Evolutionary conservation across 2,888 invertebrate genomes (phyloP).

Genomic region (Drosophila vallismaia): DNA sequence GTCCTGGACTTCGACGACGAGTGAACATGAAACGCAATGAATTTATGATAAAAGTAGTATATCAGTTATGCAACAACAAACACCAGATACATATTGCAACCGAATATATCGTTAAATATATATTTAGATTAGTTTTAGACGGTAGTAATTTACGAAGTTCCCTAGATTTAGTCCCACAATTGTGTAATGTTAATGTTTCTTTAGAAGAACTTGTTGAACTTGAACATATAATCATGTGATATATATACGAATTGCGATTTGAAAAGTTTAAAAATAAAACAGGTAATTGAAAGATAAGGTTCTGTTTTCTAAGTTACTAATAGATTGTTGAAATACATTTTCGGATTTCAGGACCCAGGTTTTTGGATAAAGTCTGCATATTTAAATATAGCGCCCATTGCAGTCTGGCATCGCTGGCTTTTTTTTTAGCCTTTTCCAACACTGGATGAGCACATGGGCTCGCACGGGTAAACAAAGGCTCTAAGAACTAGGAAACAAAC

Average conservation of each 20-base stretch:
- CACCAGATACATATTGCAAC: slow-evolving; percentile 65
- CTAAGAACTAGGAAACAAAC: not conserved
- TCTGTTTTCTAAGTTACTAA: not conserved
- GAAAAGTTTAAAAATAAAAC: slow-evolving; percentile 52
- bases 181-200: slow-evolving; percentile 75
- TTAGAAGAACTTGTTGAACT: slow-evolving; percentile 73
- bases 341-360: not conserved
- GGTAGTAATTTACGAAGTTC: slow-evolving; percentile 40
- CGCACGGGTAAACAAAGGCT: slow-evolving; percentile 11
- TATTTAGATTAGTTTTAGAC: slow-evolving; percentile 52
- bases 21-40: slow-evolving; percentile 57
- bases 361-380: too few relatives aligned
- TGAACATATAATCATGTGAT: slow-evolving; percentile 73
- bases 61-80: slow-evolving; percentile 52
- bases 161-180: slow-evolving; percentile 58
- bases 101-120: slow-evolving; percentile 47
- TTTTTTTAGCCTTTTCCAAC: not conserved
- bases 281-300: slow-evolving; percentile 35
- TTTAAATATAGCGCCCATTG: not conserved
- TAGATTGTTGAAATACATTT: not conserved
- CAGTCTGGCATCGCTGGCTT: not conserved
- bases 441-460: not conserved
- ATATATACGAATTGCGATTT: slow-evolving; percentile 72
- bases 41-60: slow-evolving; percentile 51
- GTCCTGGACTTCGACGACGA: slow-evolving; percentile 76